Evolutionary conservation across 2,888 invertebrate genomes (phyloP).

Genomic region (Sycophila texana): DNA sequence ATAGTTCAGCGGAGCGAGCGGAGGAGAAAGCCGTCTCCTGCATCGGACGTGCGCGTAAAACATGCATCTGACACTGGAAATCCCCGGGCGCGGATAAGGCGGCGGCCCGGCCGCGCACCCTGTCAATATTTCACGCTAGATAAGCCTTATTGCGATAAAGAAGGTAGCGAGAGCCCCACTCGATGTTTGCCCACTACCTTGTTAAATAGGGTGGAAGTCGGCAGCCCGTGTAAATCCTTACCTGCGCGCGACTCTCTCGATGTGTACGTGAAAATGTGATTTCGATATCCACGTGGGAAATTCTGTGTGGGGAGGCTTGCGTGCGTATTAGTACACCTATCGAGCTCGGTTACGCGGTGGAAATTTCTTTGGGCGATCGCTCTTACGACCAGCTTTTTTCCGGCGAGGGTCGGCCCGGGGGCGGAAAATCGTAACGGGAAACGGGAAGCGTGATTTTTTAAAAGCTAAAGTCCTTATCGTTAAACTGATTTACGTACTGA

Average conservation of each 20-base stretch:
- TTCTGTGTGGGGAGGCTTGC: neutral
- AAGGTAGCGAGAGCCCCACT: constrained; percentile 29
- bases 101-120: constrained; percentile 30
- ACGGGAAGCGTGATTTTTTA: constrained; percentile 24
- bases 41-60: constrained; percentile 49
- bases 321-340: constrained; percentile 10
- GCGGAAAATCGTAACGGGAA: constrained; percentile 12
- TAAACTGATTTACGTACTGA: constrained; percentile 35
- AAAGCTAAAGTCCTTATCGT: constrained; percentile 31
- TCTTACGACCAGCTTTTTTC: constrained; percentile 9
- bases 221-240: neutral
- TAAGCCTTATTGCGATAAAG: constrained; percentile 57
- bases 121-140: constrained; percentile 58
- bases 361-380: constrained; percentile 45
- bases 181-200: constrained; percentile 38
- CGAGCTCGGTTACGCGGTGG: neutral
- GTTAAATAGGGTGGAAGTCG: constrained; percentile 51
- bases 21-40: constrained; percentile 56
- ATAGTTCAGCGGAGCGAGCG: constrained; percentile 23
- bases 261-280: constrained; percentile 5
- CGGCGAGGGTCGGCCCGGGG: neutral
- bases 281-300: constrained; percentile 12
- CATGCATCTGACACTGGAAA: constrained; percentile 55
- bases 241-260: constrained; percentile 9
- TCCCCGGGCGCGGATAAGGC: constrained; percentile 52